Evolutionary conservation across 1,140 invertebrate species (phyloP).

Genomic region (Leptinotarsa lineolata): DNA sequence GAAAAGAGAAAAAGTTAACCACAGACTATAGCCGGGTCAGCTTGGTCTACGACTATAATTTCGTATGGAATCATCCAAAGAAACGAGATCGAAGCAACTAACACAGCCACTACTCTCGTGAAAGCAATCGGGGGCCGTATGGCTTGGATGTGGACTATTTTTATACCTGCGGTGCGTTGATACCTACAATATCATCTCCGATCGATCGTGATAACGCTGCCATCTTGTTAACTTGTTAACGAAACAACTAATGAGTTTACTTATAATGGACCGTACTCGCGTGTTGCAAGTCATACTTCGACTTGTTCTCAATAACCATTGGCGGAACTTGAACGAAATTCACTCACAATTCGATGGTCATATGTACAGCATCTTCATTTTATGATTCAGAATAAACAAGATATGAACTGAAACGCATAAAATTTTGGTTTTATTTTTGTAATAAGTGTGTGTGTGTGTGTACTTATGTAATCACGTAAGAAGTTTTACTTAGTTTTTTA

Average conservation of each 20-base stretch:
- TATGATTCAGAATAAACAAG: too few species aligned
- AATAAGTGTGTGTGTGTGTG: too few species aligned
- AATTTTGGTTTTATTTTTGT: too few species aligned
- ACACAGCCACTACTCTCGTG: neutral
- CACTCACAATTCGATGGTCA: too few species aligned
- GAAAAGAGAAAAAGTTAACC: slow-evolving; percentile 47
- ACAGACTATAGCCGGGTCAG: slow-evolving; percentile 28
- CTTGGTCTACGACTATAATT: slow-evolving; percentile 48
- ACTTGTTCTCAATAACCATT: slow-evolving; percentile 37
- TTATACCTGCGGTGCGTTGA: slow-evolving; percentile 47
- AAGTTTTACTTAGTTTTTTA: too few species aligned
- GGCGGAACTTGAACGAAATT: neutral
- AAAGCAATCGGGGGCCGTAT: slow-evolving; percentile 32
- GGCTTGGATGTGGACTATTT: slow-evolving; percentile 23
- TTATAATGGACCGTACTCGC: slow-evolving; percentile 48
- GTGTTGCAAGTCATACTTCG: slow-evolving; percentile 52
- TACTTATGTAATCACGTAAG: too few species aligned
- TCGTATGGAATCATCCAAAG: slow-evolving; percentile 43
- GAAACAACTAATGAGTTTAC: slow-evolving; percentile 55
- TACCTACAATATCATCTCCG: slow-evolving; percentile 50
- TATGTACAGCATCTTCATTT: too few species aligned
- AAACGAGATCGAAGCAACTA: slow-evolving; percentile 36
- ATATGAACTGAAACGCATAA: too few species aligned
- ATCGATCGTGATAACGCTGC: slow-evolving; percentile 52
- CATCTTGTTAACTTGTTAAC: slow-evolving; percentile 57